These are phyloP conservation scores for Corynorhinus townsendii DNA, from an alignment of 2,113 vertebrate species.

Conservation along the genomic window DNA sequence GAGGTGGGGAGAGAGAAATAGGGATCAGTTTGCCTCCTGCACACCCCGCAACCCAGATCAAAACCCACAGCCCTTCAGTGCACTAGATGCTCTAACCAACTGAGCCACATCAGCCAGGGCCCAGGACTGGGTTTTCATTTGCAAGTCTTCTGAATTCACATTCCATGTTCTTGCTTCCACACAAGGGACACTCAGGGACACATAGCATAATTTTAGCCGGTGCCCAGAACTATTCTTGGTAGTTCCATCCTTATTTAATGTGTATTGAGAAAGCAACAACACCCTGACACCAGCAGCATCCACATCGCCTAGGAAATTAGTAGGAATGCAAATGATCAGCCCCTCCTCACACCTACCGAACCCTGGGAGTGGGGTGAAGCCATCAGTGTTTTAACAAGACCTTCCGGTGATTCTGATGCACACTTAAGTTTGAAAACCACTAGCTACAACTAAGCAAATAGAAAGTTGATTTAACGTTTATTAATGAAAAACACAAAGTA, in stretches of 20 bases:
- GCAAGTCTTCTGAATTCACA: background rate
- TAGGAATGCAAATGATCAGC: background rate
- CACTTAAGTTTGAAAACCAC: background rate
- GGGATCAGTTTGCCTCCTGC: background rate
- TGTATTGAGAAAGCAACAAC: background rate
- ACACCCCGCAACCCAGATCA: background rate
- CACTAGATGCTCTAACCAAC: background rate
- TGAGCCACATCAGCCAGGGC: background rate
- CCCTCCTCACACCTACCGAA: background rate
- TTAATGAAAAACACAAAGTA: background rate
- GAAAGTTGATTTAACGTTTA: background rate
- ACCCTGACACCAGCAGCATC: no score
- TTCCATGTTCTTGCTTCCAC: background rate
- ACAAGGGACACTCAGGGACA: background rate
- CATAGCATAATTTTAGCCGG: background rate
- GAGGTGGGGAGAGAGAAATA: no score
- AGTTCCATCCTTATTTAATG: background rate
- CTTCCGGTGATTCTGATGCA: background rate
- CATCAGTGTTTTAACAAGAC: background rate
- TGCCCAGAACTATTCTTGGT: background rate
- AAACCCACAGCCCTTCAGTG: background rate
- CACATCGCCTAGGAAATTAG: background rate
- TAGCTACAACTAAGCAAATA: background rate
- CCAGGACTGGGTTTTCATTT: background rate
- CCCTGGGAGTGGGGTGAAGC: background rate